Conservation (phyloP, 1,140 invertebrate genomes). For the Diorhabda carinulata region DNA sequence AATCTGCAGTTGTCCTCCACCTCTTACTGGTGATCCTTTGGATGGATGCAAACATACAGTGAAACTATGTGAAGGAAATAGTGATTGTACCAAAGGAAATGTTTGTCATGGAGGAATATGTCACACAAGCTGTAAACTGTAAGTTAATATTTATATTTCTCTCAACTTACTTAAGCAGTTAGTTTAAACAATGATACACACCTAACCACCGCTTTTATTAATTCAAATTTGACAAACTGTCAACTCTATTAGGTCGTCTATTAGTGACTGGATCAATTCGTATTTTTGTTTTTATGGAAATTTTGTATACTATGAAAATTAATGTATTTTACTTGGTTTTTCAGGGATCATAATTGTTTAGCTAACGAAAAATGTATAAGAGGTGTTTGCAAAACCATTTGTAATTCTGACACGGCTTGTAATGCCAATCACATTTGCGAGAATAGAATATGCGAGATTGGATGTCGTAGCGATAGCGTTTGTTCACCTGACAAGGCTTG, state of each 20-base stretch:
- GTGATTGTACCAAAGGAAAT: constrained; percentile 64
- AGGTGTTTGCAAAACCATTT: constrained; percentile 76
- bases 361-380: constrained; percentile 78
- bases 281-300: no score
- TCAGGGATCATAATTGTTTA: constrained; percentile 74
- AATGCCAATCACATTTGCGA: constrained; percentile 77
- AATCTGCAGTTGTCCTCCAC: constrained; percentile 67
- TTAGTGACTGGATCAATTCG: no score
- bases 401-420: constrained; percentile 80
- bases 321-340: constrained; percentile 29
- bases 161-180: background rate
- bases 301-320: no score
- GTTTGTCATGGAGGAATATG: constrained; percentile 72
- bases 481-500: constrained; percentile 73
- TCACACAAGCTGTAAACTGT: constrained; percentile 67
- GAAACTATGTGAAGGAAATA: constrained; percentile 57
- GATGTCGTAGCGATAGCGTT: constrained; percentile 76
- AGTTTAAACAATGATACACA: constrained; percentile 5
- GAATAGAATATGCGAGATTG: constrained; percentile 78
- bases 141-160: constrained; percentile 15
- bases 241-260: no score
- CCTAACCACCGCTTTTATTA: background rate
- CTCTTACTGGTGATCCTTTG: constrained; percentile 70
- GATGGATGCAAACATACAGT: constrained; percentile 66
- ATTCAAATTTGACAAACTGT: no score